A percentile compares a stretch with the other conserved stretches of the same genome.
Evolutionary conservation across 2,888 invertebrate genomes (phyloP).

Genomic region (Bombylius discolor): DNA sequence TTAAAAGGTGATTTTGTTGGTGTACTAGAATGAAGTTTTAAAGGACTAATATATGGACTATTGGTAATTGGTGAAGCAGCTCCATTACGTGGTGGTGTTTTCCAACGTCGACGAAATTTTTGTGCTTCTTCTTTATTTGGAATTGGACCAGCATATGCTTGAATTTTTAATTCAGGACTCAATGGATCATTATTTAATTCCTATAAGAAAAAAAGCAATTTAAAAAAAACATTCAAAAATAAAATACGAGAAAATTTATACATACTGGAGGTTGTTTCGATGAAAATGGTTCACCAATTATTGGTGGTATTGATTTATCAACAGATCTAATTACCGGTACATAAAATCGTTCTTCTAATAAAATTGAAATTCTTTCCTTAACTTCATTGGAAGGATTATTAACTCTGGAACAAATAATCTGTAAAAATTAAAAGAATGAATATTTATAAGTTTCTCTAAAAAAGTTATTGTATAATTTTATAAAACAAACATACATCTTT

Average conservation of each 20-base stretch:
- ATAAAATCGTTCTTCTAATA: constrained; percentile 67
- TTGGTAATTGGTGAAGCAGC: constrained; percentile 18
- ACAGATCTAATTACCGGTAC: constrained; percentile 75
- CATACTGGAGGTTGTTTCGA: constrained; percentile 54
- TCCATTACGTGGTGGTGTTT: constrained; percentile 56
- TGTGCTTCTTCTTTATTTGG: constrained; percentile 65
- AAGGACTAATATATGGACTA: constrained; percentile 18
- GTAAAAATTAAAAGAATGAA: background rate
- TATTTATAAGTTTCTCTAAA: constrained; percentile 1
- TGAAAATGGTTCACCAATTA: constrained; percentile 67
- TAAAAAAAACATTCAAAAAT: background rate
- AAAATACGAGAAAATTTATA: constrained; percentile 13
- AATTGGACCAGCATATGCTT: constrained; percentile 75
- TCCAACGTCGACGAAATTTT: constrained; percentile 54
- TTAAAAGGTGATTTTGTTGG: constrained; percentile 12
- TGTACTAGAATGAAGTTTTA: constrained; percentile 14
- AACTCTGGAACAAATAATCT: constrained; percentile 65
- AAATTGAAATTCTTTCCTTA: constrained; percentile 42
- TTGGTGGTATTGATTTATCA: constrained; percentile 60
- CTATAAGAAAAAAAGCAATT: constrained; percentile 31
- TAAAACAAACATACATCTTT: constrained; percentile 49
- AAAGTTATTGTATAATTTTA: background rate
- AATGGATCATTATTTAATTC: constrained; percentile 50
- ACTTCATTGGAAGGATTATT: constrained; percentile 36
- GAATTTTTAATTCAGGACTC: constrained; percentile 59